Evolutionary conservation across 2,888 invertebrate species (phyloP).

Genomic region (Tenthredo amoena): DNA sequence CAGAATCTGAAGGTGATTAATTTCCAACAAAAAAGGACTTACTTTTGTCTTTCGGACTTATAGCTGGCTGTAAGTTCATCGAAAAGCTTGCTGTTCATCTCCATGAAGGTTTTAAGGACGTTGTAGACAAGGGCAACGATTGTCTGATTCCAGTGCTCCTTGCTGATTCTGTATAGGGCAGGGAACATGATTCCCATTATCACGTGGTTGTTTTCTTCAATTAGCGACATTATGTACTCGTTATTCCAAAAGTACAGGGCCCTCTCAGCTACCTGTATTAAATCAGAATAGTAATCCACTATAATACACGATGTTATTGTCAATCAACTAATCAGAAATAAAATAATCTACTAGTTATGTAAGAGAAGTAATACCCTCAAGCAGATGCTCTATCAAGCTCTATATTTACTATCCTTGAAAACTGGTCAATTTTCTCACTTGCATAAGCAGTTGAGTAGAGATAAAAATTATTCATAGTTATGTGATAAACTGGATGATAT

Average conservation of each 20-base stretch:
- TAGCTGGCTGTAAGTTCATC: constrained; percentile 99
- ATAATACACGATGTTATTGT: background rate
- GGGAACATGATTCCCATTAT: constrained; percentile 99
- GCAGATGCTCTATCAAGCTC: background rate
- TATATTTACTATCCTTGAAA: background rate
- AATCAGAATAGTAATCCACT: background rate
- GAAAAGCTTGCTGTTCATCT: constrained; percentile 99
- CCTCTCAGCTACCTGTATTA: constrained; percentile 95
- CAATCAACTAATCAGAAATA: background rate
- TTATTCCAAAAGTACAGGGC: constrained; percentile 99
- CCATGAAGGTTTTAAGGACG: constrained; percentile 99
- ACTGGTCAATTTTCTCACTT: background rate
- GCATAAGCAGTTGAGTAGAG: background rate
- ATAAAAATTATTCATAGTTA: background rate
- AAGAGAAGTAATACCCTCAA: background rate
- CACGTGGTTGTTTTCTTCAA: constrained; percentile 98
- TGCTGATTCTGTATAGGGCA: constrained; percentile 98
- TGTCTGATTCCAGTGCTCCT: constrained; percentile 99
- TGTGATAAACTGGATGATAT: background rate
- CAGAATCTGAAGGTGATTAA: background rate
- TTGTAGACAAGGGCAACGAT: constrained; percentile 99
- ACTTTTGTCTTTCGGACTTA: constrained; percentile 99
- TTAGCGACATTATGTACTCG: constrained; percentile 99
- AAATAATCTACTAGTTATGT: background rate
- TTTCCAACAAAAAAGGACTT: constrained; percentile 76